Percentiles rank a stretch among this genome's conserved stretches.
phyloP scores from a whole-genome alignment of 2,113 vertebrate genomes.

The Addax nasomaculatus region DNA sequence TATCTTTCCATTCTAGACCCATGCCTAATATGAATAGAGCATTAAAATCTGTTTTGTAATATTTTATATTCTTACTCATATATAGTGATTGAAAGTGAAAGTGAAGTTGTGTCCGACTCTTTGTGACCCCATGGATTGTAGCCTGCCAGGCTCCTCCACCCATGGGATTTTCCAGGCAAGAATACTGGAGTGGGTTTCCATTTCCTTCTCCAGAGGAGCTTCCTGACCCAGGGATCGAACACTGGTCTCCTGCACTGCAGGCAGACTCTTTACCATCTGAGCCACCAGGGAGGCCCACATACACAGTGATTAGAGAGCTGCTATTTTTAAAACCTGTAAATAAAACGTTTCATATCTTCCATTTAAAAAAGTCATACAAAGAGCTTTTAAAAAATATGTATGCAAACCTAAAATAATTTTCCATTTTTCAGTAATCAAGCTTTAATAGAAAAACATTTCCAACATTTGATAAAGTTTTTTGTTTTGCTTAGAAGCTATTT shows the following conservation, averaged over 20 bases:
- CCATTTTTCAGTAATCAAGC: background rate
- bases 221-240: background rate
- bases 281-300: background rate
- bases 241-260: background rate
- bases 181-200: background rate
- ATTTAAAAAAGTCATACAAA: background rate
- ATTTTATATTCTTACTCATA: background rate
- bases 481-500: background rate
- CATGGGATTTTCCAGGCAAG: background rate
- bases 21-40: background rate
- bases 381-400: background rate
- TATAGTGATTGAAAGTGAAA: background rate
- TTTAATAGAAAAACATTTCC: conserved; percentile 4
- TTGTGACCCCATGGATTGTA: background rate
- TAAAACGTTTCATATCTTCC: background rate
- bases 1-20: background rate
- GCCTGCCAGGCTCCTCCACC: background rate
- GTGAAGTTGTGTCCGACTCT: background rate
- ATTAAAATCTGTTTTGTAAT: background rate
- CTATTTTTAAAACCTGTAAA: background rate
- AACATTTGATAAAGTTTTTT: background rate
- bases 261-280: background rate
- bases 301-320: background rate
- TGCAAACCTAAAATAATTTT: background rate
- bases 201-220: background rate